These are phyloP conservation scores for Prosapia bicincta DNA, from an alignment of 2,888 invertebrate species.

Conservation along the genomic window DNA sequence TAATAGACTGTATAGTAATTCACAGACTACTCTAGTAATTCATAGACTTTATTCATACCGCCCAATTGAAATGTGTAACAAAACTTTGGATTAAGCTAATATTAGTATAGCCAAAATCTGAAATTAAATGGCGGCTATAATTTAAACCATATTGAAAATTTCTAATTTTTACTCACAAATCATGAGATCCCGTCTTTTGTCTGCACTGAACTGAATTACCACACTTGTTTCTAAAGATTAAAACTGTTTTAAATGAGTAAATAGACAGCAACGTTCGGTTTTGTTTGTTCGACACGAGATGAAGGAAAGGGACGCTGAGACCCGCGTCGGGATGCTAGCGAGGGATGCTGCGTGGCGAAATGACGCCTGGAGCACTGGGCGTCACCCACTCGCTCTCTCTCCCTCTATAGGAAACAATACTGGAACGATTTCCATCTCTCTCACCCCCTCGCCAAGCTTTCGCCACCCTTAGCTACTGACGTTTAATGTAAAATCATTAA, in stretches of 20 bases:
- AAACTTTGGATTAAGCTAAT: too few species aligned
- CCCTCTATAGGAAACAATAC: neutral
- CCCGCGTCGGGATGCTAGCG: neutral
- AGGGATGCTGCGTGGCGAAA: neutral
- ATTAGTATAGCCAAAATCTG: too few species aligned
- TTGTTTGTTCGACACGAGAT: neutral
- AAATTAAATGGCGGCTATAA: neutral
- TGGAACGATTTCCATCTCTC: neutral
- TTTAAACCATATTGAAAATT: neutral
- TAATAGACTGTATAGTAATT: too few species aligned
- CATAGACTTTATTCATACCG: too few species aligned
- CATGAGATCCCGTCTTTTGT: neutral
- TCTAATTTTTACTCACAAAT: neutral
- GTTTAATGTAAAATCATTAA: neutral
- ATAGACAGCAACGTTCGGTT: neutral
- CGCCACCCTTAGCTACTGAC: neutral
- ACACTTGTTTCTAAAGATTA: too few species aligned
- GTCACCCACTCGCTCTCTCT: slow-evolving; percentile 4
- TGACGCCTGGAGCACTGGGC: neutral
- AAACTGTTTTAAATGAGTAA: neutral
- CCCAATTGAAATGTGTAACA: too few species aligned
- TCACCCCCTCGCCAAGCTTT: neutral
- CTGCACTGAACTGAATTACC: too few species aligned
- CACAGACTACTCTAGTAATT: too few species aligned
- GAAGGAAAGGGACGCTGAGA: neutral